Conservation (phyloP, 2,888 invertebrate species). For the Lordiphosa andalusiaca region DNA sequence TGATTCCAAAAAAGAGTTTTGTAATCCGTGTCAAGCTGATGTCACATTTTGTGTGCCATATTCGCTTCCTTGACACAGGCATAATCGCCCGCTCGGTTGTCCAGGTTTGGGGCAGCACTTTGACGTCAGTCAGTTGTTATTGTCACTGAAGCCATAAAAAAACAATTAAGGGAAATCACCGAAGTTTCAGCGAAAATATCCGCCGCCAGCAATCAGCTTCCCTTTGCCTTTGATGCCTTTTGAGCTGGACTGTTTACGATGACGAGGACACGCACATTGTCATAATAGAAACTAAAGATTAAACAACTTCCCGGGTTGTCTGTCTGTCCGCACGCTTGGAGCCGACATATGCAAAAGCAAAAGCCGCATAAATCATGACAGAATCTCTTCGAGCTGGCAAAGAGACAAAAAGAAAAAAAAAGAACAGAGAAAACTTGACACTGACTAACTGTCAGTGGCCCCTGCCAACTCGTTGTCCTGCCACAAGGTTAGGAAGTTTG, state of each 20-base stretch:
- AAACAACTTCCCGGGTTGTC: neutral
- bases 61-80: neutral
- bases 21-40: neutral
- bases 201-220: conserved; percentile 30
- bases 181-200: conserved; percentile 33
- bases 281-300: conserved; percentile 39
- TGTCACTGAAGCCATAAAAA: conserved; percentile 33
- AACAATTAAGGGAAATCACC: conserved; percentile 36
- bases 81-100: neutral
- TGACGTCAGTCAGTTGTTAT: conserved; percentile 30
- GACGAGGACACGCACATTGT: conserved; percentile 46
- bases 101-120: conserved; percentile 3
- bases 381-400: conserved; percentile 30
- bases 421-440: conserved; percentile 36
- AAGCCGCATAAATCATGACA: conserved; percentile 51
- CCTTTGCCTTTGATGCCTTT: conserved; percentile 8
- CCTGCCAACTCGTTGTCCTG: conserved; percentile 17
- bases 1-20: too few relatives aligned
- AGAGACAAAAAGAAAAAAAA: conserved; percentile 21
- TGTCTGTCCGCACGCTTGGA: neutral
- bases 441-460: conserved; percentile 49
- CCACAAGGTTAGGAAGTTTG: conserved; percentile 18
- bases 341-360: conserved; percentile 52
- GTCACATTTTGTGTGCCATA: conserved; percentile 1
- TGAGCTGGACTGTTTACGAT: conserved; percentile 41